Conservation (phyloP, 2,888 invertebrate species). For the Drosophila longiperda region DNA sequence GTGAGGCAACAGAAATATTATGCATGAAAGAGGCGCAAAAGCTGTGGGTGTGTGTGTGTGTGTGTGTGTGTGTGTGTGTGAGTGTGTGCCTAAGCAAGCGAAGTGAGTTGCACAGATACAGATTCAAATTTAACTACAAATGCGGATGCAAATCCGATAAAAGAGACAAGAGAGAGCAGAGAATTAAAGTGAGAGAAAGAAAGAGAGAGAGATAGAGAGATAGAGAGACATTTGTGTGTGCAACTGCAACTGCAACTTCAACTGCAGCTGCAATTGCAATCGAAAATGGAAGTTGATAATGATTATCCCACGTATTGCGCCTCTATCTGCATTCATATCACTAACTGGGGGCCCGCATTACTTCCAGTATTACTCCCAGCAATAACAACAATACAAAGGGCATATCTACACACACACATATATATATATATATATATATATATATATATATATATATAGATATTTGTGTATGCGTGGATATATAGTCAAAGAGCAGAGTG, state of each 20-base stretch:
- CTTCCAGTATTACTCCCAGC: slow-evolving; percentile 24
- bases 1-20: slow-evolving; percentile 49
- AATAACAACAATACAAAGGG: no score
- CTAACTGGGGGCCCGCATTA: slow-evolving; percentile 45
- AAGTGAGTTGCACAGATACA: slow-evolving; percentile 12
- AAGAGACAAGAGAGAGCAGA: neutral
- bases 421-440: neutral
- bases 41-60: slow-evolving; percentile 9
- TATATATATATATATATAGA: neutral
- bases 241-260: slow-evolving; percentile 32
- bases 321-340: slow-evolving; percentile 40
- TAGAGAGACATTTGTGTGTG: slow-evolving; percentile 6
- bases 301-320: slow-evolving; percentile 21
- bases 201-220: neutral
- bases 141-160: slow-evolving; percentile 3
- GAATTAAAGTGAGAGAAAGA: neutral
- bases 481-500: slow-evolving; percentile 58
- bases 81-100: slow-evolving; percentile 28
- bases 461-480: neutral
- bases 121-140: neutral
- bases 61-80: neutral
- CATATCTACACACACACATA: neutral
- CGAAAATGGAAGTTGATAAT: slow-evolving; percentile 51
- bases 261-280: slow-evolving; percentile 21
- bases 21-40: slow-evolving; percentile 66